Evolutionary conservation across 2,797 vertebrate genomes (phyloP).

Genomic region (Pithecia hirsuta): DNA sequence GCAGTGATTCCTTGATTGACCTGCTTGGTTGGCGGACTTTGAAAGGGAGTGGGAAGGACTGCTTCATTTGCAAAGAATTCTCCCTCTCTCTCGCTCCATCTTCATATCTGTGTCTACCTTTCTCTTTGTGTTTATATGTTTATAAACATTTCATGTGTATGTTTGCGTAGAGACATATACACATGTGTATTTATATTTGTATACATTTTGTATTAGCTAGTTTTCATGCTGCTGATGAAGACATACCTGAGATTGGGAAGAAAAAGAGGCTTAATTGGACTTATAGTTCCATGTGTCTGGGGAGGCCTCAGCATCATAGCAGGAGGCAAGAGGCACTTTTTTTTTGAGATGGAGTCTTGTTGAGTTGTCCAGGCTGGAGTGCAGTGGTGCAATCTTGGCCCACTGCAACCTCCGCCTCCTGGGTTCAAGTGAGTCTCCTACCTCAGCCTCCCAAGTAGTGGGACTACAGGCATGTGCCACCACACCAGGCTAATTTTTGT

Average conservation of each 20-base stretch:
- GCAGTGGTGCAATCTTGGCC: fast-evolving
- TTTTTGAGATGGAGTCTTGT: background rate
- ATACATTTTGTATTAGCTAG: background rate
- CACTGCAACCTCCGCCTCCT: background rate
- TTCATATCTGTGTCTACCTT: fast-evolving
- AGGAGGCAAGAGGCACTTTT: background rate
- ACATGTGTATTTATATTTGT: background rate
- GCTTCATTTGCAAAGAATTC: background rate
- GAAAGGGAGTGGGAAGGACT: background rate
- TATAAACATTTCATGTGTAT: background rate
- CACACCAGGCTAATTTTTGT: background rate
- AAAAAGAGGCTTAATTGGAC: background rate
- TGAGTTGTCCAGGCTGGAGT: background rate
- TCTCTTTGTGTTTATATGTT: background rate
- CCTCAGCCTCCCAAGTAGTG: background rate
- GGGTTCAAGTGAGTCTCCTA: background rate
- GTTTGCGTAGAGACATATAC: background rate
- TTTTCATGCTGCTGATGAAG: background rate
- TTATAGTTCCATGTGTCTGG: background rate
- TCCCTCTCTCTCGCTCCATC: background rate
- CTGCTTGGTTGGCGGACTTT: background rate
- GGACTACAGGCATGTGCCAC: background rate
- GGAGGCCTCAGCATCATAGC: background rate
- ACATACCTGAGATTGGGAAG: background rate
- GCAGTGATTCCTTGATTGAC: background rate